phyloP scores from a whole-genome alignment of 2,888 invertebrate species.

The Andrena haemorrhoa region DNA sequence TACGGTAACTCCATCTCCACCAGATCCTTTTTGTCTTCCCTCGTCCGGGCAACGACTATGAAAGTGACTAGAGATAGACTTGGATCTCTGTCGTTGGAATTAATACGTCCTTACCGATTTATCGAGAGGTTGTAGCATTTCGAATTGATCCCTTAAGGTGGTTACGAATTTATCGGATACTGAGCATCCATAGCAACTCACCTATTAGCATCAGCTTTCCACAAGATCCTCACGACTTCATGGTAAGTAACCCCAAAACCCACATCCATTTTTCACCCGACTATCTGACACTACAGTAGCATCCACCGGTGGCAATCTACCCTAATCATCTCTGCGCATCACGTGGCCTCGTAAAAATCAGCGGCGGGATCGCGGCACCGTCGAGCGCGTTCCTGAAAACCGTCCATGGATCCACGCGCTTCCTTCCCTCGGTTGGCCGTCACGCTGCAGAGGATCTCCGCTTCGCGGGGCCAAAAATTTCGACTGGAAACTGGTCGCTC shows the following conservation, averaged over 20 bases:
- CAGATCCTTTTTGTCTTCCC: not conserved
- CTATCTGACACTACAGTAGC: constrained; percentile 25
- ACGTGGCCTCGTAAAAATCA: constrained; percentile 36
- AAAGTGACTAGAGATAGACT: not conserved
- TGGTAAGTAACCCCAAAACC: not conserved
- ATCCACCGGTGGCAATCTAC: constrained; percentile 26
- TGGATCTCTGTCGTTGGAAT: too few species aligned
- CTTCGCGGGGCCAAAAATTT: constrained; percentile 58
- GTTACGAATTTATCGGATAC: too few species aligned
- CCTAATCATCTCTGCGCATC: constrained; percentile 17
- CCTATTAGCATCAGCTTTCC: too few species aligned
- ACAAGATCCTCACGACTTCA: not conserved
- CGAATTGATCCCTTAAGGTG: too few species aligned
- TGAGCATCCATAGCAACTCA: too few species aligned
- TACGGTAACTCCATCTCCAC: constrained; percentile 12
- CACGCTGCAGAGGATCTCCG: constrained; percentile 56
- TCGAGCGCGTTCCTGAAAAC: constrained; percentile 43
- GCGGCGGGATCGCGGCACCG: constrained; percentile 20
- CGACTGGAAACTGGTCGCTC: constrained; percentile 60
- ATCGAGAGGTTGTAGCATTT: too few species aligned
- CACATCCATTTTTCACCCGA: constrained; percentile 8
- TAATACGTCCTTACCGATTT: too few species aligned
- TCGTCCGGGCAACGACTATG: not conserved
- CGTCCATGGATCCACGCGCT: constrained; percentile 29
- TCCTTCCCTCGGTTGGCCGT: constrained; percentile 34